Evolutionary conservation across 2,113 vertebrate species (phyloP).

Genomic region (Uria lomvia): DNA sequence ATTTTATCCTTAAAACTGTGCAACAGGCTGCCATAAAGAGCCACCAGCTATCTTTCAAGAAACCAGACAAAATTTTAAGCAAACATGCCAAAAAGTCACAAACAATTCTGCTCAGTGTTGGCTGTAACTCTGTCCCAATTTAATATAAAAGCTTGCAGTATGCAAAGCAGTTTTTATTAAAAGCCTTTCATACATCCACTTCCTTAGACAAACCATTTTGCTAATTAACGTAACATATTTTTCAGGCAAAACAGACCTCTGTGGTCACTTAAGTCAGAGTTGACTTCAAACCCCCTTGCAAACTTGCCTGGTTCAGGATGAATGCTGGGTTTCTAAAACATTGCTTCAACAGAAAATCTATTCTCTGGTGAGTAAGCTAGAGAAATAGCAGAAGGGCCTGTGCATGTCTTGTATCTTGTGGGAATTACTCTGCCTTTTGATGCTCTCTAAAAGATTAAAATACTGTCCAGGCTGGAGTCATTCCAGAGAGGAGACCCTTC

Average conservation of each 20-base stretch:
- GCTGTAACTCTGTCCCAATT: neutral
- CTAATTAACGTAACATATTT: slow-evolving; percentile 29
- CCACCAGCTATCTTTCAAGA: slow-evolving; percentile 15
- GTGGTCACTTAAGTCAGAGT: neutral
- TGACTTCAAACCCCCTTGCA: slow-evolving; percentile 1
- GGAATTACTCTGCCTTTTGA: neutral
- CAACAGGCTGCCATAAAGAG: neutral
- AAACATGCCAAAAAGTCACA: slow-evolving; percentile 7
- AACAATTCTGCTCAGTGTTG: neutral
- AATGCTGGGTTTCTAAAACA: neutral
- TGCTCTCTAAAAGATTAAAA: neutral
- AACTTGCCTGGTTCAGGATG: neutral
- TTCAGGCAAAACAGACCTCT: neutral
- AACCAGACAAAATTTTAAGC: neutral
- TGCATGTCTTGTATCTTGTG: neutral
- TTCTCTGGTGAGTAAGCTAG: neutral
- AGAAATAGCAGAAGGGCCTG: neutral
- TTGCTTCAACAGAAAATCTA: neutral
- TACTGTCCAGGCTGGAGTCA: neutral
- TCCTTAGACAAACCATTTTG: slow-evolving; percentile 37
- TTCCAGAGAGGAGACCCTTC: neutral
- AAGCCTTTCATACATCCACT: slow-evolving; percentile 12
- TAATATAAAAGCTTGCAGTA: slow-evolving; percentile 36
- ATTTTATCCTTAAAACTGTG: slow-evolving; percentile 25
- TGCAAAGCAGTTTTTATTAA: slow-evolving; percentile 40